Evolutionary conservation across 2,113 vertebrate genomes (phyloP), one percentile per base, ranked within the genome.

Genomic region (Colossoma macropomum): DNA sequence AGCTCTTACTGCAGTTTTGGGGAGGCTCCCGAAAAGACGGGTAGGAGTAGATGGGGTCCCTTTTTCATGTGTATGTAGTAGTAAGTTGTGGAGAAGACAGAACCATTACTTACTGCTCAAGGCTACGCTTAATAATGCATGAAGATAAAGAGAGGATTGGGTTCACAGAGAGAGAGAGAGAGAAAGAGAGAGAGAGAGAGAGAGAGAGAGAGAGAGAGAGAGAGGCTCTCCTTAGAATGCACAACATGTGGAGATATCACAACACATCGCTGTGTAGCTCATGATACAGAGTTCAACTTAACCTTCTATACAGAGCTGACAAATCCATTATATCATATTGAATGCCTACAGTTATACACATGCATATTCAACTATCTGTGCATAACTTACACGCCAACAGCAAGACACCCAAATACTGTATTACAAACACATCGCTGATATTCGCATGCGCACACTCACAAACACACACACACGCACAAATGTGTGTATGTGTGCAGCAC

Each of bases 381-480:
- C 65, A 28, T 68, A 25, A 10, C 25, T 68, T 62, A 62, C 60
- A 73, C 41, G 10, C 5, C 10, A 45, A 45, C 41, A 45, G 41
- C 41, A 45, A 45, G 10, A 45, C 41, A 45, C 21, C 34, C 10
- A 41, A 69, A 38, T 21, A 38, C 4, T 11, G 21, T 73, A 17
- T 74, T 68, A 25, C 72, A 16, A 13, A 30, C 28, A 52, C 41
- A 38, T 32, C 13, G 34, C 62, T n/a, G n/a, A 72, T 25, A 75
- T 38, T 75, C 66, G 54, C 41, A 80, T 38, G 75, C 41, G 69
- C 28, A 32, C 7, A 69, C 45, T 34, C 82, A 71, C 56, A 54
- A 38, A 66, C 76, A 82, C 63, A 85, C 34, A 88, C 27, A 89
- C 68, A 83, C n/a, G n/a, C n/a, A n/a, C n/a, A n/a, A n/a, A 83